These are phyloP conservation scores for Heliconius charithonia DNA, from an alignment of 2,888 invertebrate genomes.

Conservation along the genomic window DNA sequence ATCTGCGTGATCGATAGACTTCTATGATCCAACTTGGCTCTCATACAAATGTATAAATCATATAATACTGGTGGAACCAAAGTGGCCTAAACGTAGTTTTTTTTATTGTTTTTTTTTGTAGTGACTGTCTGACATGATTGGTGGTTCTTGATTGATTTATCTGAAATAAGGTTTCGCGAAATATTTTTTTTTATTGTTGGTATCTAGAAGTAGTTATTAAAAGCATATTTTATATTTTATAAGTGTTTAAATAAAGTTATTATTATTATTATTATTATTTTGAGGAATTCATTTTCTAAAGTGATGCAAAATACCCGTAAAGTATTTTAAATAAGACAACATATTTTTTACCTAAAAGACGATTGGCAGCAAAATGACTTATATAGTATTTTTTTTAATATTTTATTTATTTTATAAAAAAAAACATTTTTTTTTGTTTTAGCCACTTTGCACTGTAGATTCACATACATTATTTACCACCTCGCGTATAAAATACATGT, in stretches of 20 bases:
- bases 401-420: background rate
- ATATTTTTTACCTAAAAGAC: too few relatives aligned
- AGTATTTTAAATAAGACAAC: too few relatives aligned
- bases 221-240: too few relatives aligned
- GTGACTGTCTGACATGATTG: background rate
- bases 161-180: background rate
- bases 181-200: background rate
- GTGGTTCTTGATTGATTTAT: background rate
- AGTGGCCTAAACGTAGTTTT: conserved; percentile 3
- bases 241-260: too few relatives aligned
- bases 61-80: background rate
- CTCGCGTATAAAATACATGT: conserved; percentile 41
- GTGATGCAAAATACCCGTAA: too few relatives aligned
- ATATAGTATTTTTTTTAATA: background rate
- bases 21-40: conserved; percentile 34
- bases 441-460: background rate
- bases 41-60: conserved; percentile 39
- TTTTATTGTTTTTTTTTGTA: background rate
- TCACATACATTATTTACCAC: conserved; percentile 34
- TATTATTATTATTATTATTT: too few relatives aligned
- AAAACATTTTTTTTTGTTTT: background rate
- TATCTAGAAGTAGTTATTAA: too few relatives aligned
- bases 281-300: too few relatives aligned
- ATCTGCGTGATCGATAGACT: conserved; percentile 41
- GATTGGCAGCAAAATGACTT: too few relatives aligned